Conservation (phyloP, 1,140 invertebrate genomes). For the Pantala flavescens region DNA sequence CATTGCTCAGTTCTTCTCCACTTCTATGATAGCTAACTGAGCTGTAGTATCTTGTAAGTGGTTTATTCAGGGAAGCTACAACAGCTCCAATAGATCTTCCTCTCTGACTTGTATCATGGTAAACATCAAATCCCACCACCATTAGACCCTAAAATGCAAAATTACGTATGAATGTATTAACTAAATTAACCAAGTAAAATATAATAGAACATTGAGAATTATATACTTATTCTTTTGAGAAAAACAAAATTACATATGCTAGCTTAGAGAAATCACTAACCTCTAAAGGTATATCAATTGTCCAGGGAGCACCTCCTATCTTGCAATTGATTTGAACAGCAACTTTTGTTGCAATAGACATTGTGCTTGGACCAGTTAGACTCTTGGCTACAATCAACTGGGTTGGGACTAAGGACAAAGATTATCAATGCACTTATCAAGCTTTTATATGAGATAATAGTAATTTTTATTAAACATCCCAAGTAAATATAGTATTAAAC, state of each 20-base stretch:
- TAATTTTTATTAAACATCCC: too few species aligned
- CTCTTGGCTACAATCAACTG: conserved; percentile 61
- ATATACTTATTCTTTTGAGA: too few species aligned
- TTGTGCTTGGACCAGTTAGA: conserved; percentile 40
- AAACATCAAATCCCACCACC: conserved; percentile 81
- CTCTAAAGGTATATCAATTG: conserved; percentile 51
- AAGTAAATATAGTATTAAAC: too few species aligned
- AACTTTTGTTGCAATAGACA: conserved; percentile 48
- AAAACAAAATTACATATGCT: too few species aligned
- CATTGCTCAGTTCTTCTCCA: conserved; percentile 58
- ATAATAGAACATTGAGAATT: too few species aligned
- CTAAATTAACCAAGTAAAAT: too few species aligned
- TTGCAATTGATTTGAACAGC: conserved; percentile 49
- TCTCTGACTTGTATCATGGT: conserved; percentile 57
- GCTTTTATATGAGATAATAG: conserved; percentile 30
- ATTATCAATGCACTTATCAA: too few species aligned
- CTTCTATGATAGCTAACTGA: conserved; percentile 53
- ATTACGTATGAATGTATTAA: too few species aligned
- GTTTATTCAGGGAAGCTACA: conserved; percentile 60
- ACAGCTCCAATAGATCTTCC: conserved; percentile 56
- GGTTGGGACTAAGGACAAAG: conserved; percentile 41
- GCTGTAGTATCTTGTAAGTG: conserved; percentile 55
- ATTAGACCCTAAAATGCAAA: conserved; percentile 44
- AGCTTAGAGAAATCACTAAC: conserved; percentile 19
- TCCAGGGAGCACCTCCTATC: conserved; percentile 48